These are phyloP conservation scores for Chironomus tepperi DNA, from an alignment of 1,140 invertebrate genomes.

Conservation along the genomic window DNA sequence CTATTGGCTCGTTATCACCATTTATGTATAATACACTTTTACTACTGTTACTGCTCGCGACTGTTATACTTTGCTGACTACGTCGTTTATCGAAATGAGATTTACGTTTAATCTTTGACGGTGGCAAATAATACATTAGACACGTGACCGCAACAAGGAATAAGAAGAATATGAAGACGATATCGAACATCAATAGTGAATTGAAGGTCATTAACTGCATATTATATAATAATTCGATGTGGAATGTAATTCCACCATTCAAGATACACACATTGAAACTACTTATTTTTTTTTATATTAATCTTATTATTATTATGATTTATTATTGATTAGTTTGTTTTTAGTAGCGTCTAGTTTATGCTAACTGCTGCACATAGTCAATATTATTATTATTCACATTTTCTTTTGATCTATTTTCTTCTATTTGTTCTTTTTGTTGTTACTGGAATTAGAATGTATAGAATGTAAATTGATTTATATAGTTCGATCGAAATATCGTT, in stretches of 20 bases:
- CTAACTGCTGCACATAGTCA: slow-evolving; percentile 6
- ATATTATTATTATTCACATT: slow-evolving; percentile 9
- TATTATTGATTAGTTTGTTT: too few relatives aligned
- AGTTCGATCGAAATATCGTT: too few relatives aligned
- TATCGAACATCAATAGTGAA: slow-evolving; percentile 76
- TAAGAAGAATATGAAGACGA: slow-evolving; percentile 75
- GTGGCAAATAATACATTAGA: slow-evolving; percentile 66
- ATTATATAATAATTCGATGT: slow-evolving; percentile 24
- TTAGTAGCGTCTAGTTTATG: background rate
- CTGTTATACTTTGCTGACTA: slow-evolving; percentile 1
- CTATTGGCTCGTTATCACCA: slow-evolving; percentile 14
- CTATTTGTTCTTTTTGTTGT: background rate
- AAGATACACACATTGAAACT: background rate
- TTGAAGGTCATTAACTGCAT: slow-evolving; percentile 77
- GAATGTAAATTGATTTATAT: too few relatives aligned
- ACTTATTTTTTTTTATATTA: background rate
- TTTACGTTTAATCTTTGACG: slow-evolving; percentile 30
- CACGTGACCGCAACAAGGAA: slow-evolving; percentile 72
- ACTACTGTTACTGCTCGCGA: slow-evolving; percentile 13
- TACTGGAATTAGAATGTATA: background rate
- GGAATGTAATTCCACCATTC: background rate
- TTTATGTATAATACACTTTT: slow-evolving; percentile 18
- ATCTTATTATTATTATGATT: background rate
- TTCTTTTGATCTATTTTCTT: background rate
- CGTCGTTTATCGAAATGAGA: slow-evolving; percentile 16